A percentile compares a stretch with the other conserved stretches of the same genome.
phyloP scores from a whole-genome alignment of 2,888 invertebrate genomes.

The Cryptocheilus praepositus region DNA sequence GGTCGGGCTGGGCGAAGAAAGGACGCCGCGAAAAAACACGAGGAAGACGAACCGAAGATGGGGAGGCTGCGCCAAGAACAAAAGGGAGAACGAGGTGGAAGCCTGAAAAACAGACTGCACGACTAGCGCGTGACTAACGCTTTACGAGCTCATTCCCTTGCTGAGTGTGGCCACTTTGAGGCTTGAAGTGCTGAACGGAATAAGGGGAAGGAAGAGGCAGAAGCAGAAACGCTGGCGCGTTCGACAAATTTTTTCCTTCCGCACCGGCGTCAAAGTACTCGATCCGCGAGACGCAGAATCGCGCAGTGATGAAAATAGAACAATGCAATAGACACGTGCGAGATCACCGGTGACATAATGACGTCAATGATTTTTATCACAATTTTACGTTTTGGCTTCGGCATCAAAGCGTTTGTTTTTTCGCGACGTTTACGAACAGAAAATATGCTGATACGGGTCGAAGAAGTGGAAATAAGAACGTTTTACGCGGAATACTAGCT shows the following conservation, averaged over 20 bases:
- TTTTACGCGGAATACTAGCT: conserved; percentile 3
- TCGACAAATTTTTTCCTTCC: neutral
- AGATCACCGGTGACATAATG: no score
- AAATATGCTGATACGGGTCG: neutral
- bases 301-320: neutral
- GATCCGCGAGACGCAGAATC: neutral
- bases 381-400: no score
- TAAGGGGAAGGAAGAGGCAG: conserved; percentile 2
- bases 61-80: conserved; percentile 13
- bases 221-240: neutral
- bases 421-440: neutral
- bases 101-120: conserved; percentile 32
- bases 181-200: conserved; percentile 18
- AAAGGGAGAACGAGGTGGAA: neutral
- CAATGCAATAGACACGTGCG: no score
- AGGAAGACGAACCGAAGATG: conserved; percentile 16
- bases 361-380: no score
- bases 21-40: conserved; percentile 43
- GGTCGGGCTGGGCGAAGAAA: conserved; percentile 23
- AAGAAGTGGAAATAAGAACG: neutral
- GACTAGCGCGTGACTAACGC: conserved; percentile 60
- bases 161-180: conserved; percentile 1
- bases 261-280: neutral
- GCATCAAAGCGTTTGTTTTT: no score
- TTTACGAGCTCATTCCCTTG: conserved; percentile 55